Percentiles rank a stretch among this genome's conserved stretches.
phyloP scores from a whole-genome alignment of 2,797 vertebrate species.

The Epinephelus coioides region DNA sequence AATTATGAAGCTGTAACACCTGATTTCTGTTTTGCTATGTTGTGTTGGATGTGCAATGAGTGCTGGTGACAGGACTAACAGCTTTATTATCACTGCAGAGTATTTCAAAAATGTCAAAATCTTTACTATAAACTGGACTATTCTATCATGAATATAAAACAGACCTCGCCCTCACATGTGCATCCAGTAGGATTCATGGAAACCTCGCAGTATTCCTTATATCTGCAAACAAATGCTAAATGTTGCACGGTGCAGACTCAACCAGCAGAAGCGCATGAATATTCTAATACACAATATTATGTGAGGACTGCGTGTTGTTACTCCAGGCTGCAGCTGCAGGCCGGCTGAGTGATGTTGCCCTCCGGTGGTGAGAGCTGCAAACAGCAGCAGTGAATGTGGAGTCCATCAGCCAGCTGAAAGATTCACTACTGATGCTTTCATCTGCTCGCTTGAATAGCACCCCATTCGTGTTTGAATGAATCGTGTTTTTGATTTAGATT shows the following conservation, averaged over 20 bases:
- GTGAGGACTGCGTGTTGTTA: constrained; percentile 2
- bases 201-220: not conserved
- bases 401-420: constrained; percentile 67
- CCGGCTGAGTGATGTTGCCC: constrained; percentile 70
- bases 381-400: constrained; percentile 62
- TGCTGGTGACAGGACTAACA: constrained; percentile 35
- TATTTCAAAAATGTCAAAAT: constrained; percentile 29
- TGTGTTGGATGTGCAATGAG: constrained; percentile 16
- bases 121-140: constrained; percentile 15
- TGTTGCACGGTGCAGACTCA: constrained; percentile 2
- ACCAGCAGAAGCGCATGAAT: constrained; percentile 28
- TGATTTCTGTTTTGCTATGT: constrained; percentile 39
- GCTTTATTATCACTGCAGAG: constrained; percentile 28
- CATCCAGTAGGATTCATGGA: not conserved
- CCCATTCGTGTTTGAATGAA: constrained; percentile 73
- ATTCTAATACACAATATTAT: constrained; percentile 25
- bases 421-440: constrained; percentile 71
- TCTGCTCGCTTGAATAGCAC: constrained; percentile 64
- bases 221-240: constrained; percentile 1
- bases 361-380: constrained; percentile 69
- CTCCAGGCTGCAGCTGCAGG: constrained; percentile 49
- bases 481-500: constrained; percentile 73
- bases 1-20: constrained; percentile 40
- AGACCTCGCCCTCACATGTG: not conserved
- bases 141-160: constrained; percentile 34